Evolutionary conservation across 35 echinoderm and acorn worm genomes (phyloP), one percentile per base, ranked within the genome.

Genomic region (Apostichopus japonicus): DNA sequence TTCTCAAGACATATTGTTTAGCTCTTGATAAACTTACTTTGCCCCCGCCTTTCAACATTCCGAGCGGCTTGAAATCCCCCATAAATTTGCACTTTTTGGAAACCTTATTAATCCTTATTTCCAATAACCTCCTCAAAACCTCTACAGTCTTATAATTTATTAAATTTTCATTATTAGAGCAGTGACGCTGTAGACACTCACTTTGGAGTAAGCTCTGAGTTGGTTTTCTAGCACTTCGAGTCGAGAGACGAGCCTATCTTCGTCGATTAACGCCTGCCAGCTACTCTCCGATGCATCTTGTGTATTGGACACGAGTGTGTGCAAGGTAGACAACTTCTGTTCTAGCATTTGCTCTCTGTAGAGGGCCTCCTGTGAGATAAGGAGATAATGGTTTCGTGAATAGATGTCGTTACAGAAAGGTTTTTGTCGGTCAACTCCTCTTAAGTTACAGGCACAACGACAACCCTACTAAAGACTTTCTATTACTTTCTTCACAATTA

Each of bases 211-310:
- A 24, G 95, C 95, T 86, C 90, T 93, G 67, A 99, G 97, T 92
- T 99, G 97, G 72, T 94, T 96, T 90, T 99, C 97, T 78, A 99
- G 86, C 55, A 99, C 93, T 57, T 99, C 97, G 70, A 99, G 67
- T 58, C 97, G 94, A 16, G 97, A 99, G 15, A 99, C 72, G 11
- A 99, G 79, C 79, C 97, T 87, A 33, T 99, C 97, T 77, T 99
- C 97, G 92, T 99, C 95, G 7, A 99, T 99, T 72, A 99, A 95
- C 16, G 97, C 97, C 90, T 99, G 97, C 97, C 97, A 99, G 92
- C 97, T 96, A 77, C 75, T 95, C 54, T 99, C 97, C 10, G 97
- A 96, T 22, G 97, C 95, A 63, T 99, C 97, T 73, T 99, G 97
- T 53, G 97, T 99, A 65, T 80, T 93, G 4, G 95, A 77, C 24